Evolutionary conservation across 2,888 invertebrate genomes (phyloP).

Genomic region (Eupithecia vulgata): DNA sequence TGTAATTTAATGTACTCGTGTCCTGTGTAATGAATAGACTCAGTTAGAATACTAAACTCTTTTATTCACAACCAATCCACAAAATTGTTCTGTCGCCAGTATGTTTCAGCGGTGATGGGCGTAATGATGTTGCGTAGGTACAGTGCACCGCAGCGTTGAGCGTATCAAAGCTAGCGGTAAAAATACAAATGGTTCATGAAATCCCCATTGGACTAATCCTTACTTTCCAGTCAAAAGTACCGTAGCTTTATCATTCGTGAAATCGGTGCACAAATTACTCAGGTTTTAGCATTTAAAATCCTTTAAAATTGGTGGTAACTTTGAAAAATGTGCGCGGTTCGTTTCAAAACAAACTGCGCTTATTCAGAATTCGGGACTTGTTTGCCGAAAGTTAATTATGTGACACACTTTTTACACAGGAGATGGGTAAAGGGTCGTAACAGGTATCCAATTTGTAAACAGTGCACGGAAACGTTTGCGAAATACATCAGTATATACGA

Average conservation of each 20-base stretch:
- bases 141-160: background rate
- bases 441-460: slow-evolving; percentile 22
- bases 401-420: slow-evolving; percentile 9
- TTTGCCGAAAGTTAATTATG: slow-evolving; percentile 11
- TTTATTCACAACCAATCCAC: too few species aligned
- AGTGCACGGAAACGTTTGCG: background rate
- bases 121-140: background rate
- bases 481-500: background rate
- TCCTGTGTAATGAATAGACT: too few species aligned
- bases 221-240: background rate
- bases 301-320: background rate
- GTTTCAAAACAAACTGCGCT: slow-evolving; percentile 2
- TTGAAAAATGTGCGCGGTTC: background rate
- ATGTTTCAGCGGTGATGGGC: background rate
- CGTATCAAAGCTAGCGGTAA: background rate
- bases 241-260: background rate
- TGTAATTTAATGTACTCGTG: too few species aligned
- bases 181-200: background rate
- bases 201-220: background rate
- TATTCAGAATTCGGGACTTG: slow-evolving; percentile 5
- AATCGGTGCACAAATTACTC: background rate
- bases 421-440: slow-evolving; percentile 9
- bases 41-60: too few species aligned
- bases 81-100: background rate
- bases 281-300: slow-evolving; percentile 1